Conservation (phyloP, 2,888 invertebrate species). For the Dicyrtomina minuta region DNA sequence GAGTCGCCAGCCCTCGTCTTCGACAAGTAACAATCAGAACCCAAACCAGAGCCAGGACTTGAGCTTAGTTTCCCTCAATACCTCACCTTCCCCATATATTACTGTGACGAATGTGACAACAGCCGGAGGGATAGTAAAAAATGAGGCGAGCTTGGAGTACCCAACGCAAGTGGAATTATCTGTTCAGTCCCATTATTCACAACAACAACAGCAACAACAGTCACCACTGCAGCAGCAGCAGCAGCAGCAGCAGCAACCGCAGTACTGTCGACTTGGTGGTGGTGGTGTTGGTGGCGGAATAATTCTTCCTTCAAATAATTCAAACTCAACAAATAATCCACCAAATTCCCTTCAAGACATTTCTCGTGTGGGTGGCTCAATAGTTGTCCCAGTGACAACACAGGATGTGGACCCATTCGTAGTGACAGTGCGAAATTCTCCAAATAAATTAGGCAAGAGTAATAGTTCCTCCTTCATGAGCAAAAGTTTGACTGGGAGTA, state of each 20-base stretch:
- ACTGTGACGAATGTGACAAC: slow-evolving; percentile 31
- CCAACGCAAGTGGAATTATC: not conserved
- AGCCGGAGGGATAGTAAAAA: slow-evolving; percentile 23
- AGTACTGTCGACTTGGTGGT: slow-evolving; percentile 17
- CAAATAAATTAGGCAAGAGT: slow-evolving; percentile 50
- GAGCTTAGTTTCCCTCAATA: slow-evolving; percentile 9
- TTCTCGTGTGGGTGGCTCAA: slow-evolving; percentile 33
- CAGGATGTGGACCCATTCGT: slow-evolving; percentile 50
- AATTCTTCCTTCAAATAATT: slow-evolving; percentile 9
- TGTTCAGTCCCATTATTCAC: slow-evolving; percentile 9
- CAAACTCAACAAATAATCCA: not conserved
- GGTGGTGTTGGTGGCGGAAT: slow-evolving; percentile 8
- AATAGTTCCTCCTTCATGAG: slow-evolving; percentile 45
- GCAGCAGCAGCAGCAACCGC: slow-evolving; percentile 5
- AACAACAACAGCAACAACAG: not conserved
- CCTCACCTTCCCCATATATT: slow-evolving; percentile 33
- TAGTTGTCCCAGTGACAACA: slow-evolving; percentile 36
- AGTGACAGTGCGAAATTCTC: slow-evolving; percentile 50
- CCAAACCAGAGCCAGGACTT: no score
- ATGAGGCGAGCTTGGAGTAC: slow-evolving; percentile 14
- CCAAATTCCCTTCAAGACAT: slow-evolving; percentile 8
- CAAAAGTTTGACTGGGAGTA: slow-evolving; percentile 32
- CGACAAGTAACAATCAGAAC: slow-evolving; percentile 1
- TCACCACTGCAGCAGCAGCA: not conserved
- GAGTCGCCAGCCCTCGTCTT: not conserved